Percentiles rank a stretch among this genome's conserved stretches.
phyloP scores from a whole-genome alignment of 2,888 invertebrate species.

The Andrena haemorrhoa region DNA sequence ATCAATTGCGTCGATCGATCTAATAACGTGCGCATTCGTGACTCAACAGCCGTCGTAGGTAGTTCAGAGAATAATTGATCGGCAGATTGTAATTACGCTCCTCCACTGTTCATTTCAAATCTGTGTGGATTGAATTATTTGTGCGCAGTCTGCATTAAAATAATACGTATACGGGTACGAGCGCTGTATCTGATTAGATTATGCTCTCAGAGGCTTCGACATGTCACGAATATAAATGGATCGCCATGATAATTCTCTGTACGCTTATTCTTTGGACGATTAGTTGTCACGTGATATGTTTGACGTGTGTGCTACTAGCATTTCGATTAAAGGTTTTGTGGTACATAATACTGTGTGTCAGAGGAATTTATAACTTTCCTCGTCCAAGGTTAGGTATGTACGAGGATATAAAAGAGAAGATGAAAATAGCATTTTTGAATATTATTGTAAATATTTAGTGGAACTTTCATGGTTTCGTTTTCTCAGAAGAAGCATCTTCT shows the following conservation, averaged over 20 bases:
- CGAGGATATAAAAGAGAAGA: no score
- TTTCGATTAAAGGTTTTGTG: neutral
- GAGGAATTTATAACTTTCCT: neutral
- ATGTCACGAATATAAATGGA: neutral
- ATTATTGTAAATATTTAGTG: no score
- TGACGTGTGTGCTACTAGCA: neutral
- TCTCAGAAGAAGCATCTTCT: no score
- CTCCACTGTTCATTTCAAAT: conserved; percentile 23
- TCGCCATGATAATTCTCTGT: neutral
- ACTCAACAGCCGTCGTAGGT: conserved; percentile 11
- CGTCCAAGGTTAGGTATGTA: neutral
- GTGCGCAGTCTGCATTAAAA: neutral
- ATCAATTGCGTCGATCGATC: conserved; percentile 1
- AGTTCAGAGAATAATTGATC: conserved; percentile 27
- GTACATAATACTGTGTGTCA: neutral
- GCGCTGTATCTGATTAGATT: neutral
- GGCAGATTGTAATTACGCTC: conserved; percentile 20
- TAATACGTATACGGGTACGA: neutral
- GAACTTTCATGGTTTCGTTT: no score
- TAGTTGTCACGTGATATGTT: neutral
- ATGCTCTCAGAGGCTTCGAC: neutral
- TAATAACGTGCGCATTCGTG: conserved; percentile 7
- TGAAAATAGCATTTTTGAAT: no score
- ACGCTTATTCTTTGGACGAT: neutral
- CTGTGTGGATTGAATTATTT: conserved; percentile 20